Evolutionary conservation across 2,888 invertebrate species (phyloP), one percentile per base, ranked within the genome.

Genomic region (Drosophila tripunctata): DNA sequence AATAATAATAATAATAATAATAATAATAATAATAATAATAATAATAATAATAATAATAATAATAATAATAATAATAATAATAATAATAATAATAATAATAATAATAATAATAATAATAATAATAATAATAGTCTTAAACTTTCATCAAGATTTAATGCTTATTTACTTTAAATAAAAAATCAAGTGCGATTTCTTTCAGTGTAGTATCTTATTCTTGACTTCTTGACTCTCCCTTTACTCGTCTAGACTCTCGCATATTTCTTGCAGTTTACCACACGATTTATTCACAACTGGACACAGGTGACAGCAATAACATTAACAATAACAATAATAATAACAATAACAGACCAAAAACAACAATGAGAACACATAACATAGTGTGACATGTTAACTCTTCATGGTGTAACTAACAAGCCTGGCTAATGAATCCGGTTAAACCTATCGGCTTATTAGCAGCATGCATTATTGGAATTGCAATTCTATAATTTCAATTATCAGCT

Each of bases 341-440:
- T 19, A 45, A 45, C 30, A 45, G n/a, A 10, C 3, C 21, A 45
- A 31, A 4, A 21, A 31, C 19, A 44, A 19, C 10, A 43, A 27
- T 14, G 44, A 33, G 21, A 47, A 24, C 24, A 36, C 4, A 12
- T 17, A 36, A n/a, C n/a, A n/a, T n/a, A n/a, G n/a, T n/a, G 36
- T 30, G 36, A 40, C 35, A 51, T 22, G 45, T 56, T 48, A 35
- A 40, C 31, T 55, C 55, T 56, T 61, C 41, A 31, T 36, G 35
- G 15, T 19, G 35, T 17, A 24, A 35, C 24, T 8, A 50, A 48
- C n/a, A n/a, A n/a, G n/a, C 12, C 35, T 22, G 41, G 41, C 33
- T 35, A 30, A 47, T 45, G 44, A 63, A 69, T 69, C 69, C 69
- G 69, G 69, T 67, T 69, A 67, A 14, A 62, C 62, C 62, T 68